Evolutionary conservation across 2,888 invertebrate species (phyloP).

Genomic region (Heliconius ismenius): DNA sequence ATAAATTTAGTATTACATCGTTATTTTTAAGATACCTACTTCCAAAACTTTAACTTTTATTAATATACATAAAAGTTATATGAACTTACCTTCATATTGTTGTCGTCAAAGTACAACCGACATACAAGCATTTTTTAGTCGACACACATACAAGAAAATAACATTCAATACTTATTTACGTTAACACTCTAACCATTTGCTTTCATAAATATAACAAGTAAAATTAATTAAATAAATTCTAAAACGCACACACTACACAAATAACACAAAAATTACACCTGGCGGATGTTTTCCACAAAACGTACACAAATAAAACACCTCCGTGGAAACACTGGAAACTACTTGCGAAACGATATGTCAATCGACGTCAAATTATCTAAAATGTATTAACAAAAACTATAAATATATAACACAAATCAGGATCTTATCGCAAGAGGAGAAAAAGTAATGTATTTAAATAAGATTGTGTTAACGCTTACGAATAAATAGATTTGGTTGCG

Average conservation of each 20-base stretch:
- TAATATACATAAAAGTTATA: not conserved
- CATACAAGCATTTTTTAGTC: conserved; percentile 45
- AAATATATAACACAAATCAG: not conserved
- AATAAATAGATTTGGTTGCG: conserved; percentile 46
- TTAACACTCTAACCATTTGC: conserved; percentile 31
- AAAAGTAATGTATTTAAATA: conserved; percentile 11
- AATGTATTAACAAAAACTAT: conserved; percentile 45
- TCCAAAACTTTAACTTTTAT: not conserved
- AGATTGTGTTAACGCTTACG: conserved; percentile 50
- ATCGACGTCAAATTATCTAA: conserved; percentile 66
- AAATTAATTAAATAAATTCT: conserved; percentile 11
- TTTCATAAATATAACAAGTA: not conserved
- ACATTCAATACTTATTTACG: conserved; percentile 28
- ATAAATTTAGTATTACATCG: not conserved
- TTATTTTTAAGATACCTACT: not conserved
- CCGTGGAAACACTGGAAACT: conserved; percentile 53
- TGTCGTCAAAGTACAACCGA: conserved; percentile 34
- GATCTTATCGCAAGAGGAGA: not conserved
- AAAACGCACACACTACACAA: conserved; percentile 45
- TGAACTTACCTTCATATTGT: conserved; percentile 39
- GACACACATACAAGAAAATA: conserved; percentile 39
- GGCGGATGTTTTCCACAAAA: conserved; percentile 62
- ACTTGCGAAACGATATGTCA: conserved; percentile 77
- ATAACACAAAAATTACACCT: conserved; percentile 49
- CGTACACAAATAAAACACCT: conserved; percentile 76